Percentiles rank a stretch among this genome's conserved stretches.
Conservation (phyloP, 1,140 invertebrate genomes). For the Apis cerana region DNA sequence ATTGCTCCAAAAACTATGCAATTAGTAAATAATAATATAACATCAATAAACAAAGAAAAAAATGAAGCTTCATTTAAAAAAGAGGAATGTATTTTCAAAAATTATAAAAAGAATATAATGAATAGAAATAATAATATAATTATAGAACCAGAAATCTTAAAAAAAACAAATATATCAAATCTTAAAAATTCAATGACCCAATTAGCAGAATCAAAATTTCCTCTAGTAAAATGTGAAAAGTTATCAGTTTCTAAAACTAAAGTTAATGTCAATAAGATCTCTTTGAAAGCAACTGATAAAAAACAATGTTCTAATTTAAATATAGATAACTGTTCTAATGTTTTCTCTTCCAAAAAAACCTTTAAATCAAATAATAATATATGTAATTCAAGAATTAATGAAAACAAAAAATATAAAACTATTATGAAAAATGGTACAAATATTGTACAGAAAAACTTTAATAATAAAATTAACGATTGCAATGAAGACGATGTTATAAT, state of each 20-base stretch:
- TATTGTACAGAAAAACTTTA: neutral
- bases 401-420: neutral
- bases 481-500: slow-evolving; percentile 30
- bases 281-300: too few species aligned
- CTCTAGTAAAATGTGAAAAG: slow-evolving; percentile 16
- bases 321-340: too few species aligned
- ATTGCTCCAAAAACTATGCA: neutral
- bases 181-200: neutral
- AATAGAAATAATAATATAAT: neutral
- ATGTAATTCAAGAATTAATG: neutral
- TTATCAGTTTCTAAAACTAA: neutral
- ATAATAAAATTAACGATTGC: neutral
- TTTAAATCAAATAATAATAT: neutral
- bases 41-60: neutral
- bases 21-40: neutral
- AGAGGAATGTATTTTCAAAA: neutral
- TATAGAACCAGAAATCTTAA: neutral
- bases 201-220: slow-evolving; percentile 15
- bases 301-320: too few species aligned
- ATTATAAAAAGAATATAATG: neutral
- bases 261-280: neutral
- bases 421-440: neutral
- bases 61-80: neutral
- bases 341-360: neutral
- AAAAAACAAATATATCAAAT: neutral